Base-by-base conservation (phyloP, 2,113 vertebrate species). In the Mirounga angustirostris region DNA sequence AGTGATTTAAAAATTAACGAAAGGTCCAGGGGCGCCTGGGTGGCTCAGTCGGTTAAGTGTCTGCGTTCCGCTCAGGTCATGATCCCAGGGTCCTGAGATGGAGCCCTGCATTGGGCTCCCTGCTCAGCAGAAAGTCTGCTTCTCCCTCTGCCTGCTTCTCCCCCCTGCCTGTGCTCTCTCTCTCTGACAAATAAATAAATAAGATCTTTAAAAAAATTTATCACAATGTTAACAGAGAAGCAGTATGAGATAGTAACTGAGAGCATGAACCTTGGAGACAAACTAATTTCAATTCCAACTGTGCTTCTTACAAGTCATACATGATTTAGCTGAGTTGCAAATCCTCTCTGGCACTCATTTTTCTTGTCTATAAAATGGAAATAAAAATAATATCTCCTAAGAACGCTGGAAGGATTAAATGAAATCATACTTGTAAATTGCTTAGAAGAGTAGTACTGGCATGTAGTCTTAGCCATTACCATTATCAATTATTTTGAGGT, bases 361-460 rank as follows among this genome's bases (percentile, higher is more conserved):
- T 88, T 52, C 33, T 43, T 59, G 40, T 74, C 71, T 80, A 65
- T 92, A 85, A 94, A 81, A 74, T 74, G 5, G 36, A n/a, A 13
- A 78, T 76, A 90, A 79, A 54, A 94, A 80, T 50, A 91, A 83
- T 58, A 43, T 7, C 50, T 71, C 63, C 24, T 79, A 56, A 63
- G 19, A 92, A 61, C 71, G 30, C 18, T 40, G n/a, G 33, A 95
- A 94, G 33, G 50, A 76, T n/a, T 82, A 85, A 89, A 80, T 85
- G 30, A 92, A 97, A 40, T 61, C 33, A 59, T 69, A 78, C 69
- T 78, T 83, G 8, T 80, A 94, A 88, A 94, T 3, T 93, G 36
- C n/a, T 93, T 56, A 69, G 46, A 92, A 79, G 21, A 93, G 14
- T 33, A 93, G 19, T 33, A 22, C 46, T 82, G n/a, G 40, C 28